Evolutionary conservation across 2,113 vertebrate genomes (phyloP), one percentile per base, ranked within the genome.

Genomic region (Sterrhoptilus dennistouni): DNA sequence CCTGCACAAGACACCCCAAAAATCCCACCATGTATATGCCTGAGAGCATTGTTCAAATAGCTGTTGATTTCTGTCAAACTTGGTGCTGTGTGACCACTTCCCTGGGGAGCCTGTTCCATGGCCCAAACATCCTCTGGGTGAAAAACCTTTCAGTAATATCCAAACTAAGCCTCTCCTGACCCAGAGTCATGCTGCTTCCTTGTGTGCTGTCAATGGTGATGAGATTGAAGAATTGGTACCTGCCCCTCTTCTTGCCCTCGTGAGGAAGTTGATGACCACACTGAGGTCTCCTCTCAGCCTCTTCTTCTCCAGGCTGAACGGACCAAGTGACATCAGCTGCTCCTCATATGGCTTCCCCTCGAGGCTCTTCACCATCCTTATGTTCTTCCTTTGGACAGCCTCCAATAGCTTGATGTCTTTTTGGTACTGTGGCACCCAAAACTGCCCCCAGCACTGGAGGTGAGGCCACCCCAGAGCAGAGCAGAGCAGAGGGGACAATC

Each of bases 211-310:
- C 47, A n/a, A 8, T 47, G 40, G 49, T 79, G 13, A 40, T 3
- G 3, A 40, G 40, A 63, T n/a, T 14, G n/a, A 63, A 21, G 20
- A 25, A 14, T 38, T 13, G 9, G 24, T 47, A 29, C n/a, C 28
- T 8, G 6, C 11, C 24, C 4, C 29, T 47, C 19, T 38, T 11
- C 40, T 70, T 70, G 6, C 23, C 19, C 16, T 79, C 0, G 0
- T 29, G 21, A 25, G 40, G 49, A 63, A 35, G 40, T 17, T 47
- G 13, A 11, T 35, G 10, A 21, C 5, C 29, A 11, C 19, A 13
- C 0, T 28, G 54, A 47, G 10, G 23, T 1, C 5, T n/a, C 28
- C 20, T 12, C 12, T 40, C 74, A 87, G 47, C 3, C 23, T 53
- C 15, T 15, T 45, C 63, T 28, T 28, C 33, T 54, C 31, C 29